phyloP scores from a whole-genome alignment of 2,113 vertebrate species.

The Mola mola region DNA sequence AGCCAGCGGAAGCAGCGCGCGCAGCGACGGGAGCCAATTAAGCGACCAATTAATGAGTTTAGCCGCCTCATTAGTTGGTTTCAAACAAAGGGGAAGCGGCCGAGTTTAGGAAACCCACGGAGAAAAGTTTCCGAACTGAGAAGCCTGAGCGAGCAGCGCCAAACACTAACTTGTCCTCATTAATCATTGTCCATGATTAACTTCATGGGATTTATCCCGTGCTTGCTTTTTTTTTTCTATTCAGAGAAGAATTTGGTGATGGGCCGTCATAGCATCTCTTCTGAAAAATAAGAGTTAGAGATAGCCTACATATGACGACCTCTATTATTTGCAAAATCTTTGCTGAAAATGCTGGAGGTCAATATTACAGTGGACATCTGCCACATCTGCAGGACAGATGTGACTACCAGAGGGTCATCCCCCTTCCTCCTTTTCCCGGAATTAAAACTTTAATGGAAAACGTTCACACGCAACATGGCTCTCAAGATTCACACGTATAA shows the following conservation, averaged over 20 bases:
- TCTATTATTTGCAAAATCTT: no score
- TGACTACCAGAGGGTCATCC: not conserved
- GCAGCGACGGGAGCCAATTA: constrained; percentile 60
- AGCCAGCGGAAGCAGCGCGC: constrained; percentile 31
- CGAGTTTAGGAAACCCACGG: constrained; percentile 34
- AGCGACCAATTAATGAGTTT: constrained; percentile 76
- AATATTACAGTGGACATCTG: not conserved
- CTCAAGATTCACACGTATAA: not conserved
- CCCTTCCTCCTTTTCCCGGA: no score
- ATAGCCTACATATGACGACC: no score
- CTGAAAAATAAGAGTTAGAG: no score
- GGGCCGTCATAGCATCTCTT: not conserved
- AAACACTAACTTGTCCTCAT: not conserved
- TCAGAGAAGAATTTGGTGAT: no score
- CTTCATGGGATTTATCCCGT: no score
- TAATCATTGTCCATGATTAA: not conserved
- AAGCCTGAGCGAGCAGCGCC: not conserved
- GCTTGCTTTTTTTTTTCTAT: no score
- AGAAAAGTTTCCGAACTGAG: constrained; percentile 60
- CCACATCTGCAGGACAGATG: constrained; percentile 32
- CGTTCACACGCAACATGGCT: not conserved
- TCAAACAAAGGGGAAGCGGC: constrained; percentile 32
- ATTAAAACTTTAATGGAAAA: not conserved
- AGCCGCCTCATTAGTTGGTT: constrained; percentile 70
- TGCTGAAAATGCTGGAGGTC: no score